These are phyloP conservation scores for Pachypanchax playfairii DNA, from an alignment of 2,113 vertebrate genomes.

Conservation along the genomic window DNA sequence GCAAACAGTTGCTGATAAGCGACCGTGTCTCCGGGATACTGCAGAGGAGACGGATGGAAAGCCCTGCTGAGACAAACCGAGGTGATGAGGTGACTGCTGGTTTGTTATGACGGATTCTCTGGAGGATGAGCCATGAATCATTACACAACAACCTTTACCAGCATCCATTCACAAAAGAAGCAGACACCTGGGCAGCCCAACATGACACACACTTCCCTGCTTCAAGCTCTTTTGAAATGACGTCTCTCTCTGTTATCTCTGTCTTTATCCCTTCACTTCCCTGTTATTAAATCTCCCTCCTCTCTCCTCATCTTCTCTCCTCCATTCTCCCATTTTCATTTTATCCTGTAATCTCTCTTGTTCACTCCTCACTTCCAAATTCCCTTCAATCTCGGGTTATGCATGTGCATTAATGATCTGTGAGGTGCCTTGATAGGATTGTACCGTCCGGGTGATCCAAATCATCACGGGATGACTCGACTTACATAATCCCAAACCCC, in stretches of 20 bases:
- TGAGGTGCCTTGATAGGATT: slow-evolving; percentile 52
- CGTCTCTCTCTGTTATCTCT: slow-evolving; percentile 24
- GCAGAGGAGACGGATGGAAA: slow-evolving; percentile 9
- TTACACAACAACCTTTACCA: slow-evolving; percentile 35
- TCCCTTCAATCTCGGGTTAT: slow-evolving; percentile 15
- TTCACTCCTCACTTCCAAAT: slow-evolving; percentile 3
- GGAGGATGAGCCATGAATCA: slow-evolving; percentile 41
- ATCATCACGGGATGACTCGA: slow-evolving; percentile 47
- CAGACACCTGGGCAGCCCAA: slow-evolving; percentile 23
- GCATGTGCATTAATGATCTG: slow-evolving; percentile 39
- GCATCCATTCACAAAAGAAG: slow-evolving; percentile 46
- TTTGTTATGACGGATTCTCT: slow-evolving; percentile 28
- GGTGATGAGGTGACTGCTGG: slow-evolving; percentile 28
- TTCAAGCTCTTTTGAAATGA: slow-evolving; percentile 23
- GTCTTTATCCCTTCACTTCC: slow-evolving; percentile 32
- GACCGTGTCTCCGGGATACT: not conserved
- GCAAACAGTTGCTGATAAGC: too few species aligned
- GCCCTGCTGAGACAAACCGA: slow-evolving; percentile 26
- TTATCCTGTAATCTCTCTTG: slow-evolving; percentile 34
- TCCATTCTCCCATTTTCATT: slow-evolving; percentile 24
- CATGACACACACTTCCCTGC: not conserved
- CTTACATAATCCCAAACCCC: slow-evolving; percentile 12
- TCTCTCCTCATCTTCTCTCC: not conserved
- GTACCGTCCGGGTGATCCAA: slow-evolving; percentile 42
- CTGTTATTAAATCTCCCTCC: slow-evolving; percentile 31